Evolutionary conservation across 2,888 invertebrate species (phyloP).

Genomic region (Ormyrus thymus): DNA sequence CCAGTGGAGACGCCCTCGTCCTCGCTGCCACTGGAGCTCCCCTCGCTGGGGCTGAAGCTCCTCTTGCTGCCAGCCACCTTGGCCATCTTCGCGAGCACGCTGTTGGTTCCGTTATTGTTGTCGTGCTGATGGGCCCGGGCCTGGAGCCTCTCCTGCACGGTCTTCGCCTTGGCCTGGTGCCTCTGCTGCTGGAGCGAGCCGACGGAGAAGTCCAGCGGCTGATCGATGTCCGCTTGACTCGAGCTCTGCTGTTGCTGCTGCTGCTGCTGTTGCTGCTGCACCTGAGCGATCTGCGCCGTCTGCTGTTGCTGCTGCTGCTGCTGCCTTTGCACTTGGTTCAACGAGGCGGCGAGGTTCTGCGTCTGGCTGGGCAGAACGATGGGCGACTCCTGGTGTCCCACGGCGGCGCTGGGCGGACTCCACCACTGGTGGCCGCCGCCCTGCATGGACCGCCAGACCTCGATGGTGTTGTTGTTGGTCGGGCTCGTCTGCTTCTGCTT

Average conservation of each 20-base stretch:
- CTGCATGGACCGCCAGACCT: conserved; percentile 74
- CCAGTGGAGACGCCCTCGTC: conserved; percentile 72
- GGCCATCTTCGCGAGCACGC: conserved; percentile 60
- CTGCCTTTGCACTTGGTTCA: not conserved
- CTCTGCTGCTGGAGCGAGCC: conserved; percentile 76
- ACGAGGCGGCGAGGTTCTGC: too few species aligned
- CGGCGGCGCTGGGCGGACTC: conserved; percentile 61
- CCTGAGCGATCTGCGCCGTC: conserved; percentile 69
- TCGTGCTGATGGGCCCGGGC: conserved; percentile 58
- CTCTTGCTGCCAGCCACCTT: conserved; percentile 64
- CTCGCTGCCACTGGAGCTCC: conserved; percentile 70
- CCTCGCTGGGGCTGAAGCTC: conserved; percentile 73
- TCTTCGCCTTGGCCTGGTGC: conserved; percentile 57
- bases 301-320: conserved; percentile 68
- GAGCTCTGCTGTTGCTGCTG: conserved; percentile 52
- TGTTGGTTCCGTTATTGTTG: conserved; percentile 66
- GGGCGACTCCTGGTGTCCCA: conserved; percentile 34
- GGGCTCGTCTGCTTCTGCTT: conserved; percentile 74
- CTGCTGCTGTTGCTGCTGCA: conserved; percentile 74
- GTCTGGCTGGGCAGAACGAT: not conserved
- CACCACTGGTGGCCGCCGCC: conserved; percentile 71
- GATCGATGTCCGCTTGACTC: conserved; percentile 75
- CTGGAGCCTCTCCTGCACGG: conserved; percentile 67
- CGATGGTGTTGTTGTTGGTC: conserved; percentile 77
- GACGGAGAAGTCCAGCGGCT: conserved; percentile 86